Base-by-base conservation (phyloP, 2,797 vertebrate genomes). In the Aselliscus stoliczkanus region DNA sequence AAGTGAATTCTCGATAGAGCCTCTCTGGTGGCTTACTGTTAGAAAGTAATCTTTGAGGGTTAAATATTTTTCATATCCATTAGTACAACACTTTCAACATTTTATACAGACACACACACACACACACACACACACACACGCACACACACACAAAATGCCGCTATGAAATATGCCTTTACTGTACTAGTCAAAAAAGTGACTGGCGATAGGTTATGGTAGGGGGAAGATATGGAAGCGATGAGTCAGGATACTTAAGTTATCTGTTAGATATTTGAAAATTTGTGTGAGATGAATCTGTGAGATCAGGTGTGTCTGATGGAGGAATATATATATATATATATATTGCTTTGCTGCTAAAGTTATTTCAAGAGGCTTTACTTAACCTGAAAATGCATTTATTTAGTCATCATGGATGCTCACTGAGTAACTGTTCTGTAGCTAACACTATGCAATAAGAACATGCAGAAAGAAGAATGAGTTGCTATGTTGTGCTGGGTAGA, bases 381-480 rank as follows among this genome's bases (percentile, higher is more conserved):
- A 81, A 56, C 39, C 50, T 58, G 3, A 62, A 95, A 39, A 15
- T 47, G 1, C 37, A 50, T 25, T 80, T 18, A 60, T 29, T 75
- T 18, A 60, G 34, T 75, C 29, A 18, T 79, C 8, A 31, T 39
- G 31, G 73, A 21, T 67, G 13, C 20, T 67, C 79, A 42, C 3
- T 50, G 4, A 65, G 62, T 29, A 64, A 31, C 12, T 39, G 4
- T 39, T 75, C 80, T 27, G 1, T 52, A 25, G 31, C n/a, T 44
- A 90, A 50, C 7, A 34, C 50, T 44, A 20, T 2, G 14, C 23
- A 29, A 6, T n/a, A 56, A 50, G 77, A 50, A 44, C 20, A 7
- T 9, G 6, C 12, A 1, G 39, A 4, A 7, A 0, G 7, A 17
- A 73, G 5, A 20, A 17, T 34, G 5, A 54, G 3, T 37, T 34